These are phyloP conservation scores for Hemithea aestivaria DNA, from an alignment of 2,888 invertebrate genomes.

Conservation along the genomic window DNA sequence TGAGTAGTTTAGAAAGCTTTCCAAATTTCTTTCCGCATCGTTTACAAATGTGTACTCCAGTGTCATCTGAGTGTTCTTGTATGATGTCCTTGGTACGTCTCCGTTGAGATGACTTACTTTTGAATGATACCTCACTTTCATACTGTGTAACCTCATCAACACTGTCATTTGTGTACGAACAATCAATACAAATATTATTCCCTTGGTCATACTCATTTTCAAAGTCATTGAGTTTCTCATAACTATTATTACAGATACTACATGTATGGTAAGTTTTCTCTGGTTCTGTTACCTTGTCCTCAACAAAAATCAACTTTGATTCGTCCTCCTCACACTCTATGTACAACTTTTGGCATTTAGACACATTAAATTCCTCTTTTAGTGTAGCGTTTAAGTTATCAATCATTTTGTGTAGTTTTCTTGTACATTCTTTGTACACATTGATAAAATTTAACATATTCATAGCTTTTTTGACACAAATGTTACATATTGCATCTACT, in stretches of 20 bases:
- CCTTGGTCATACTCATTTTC: constrained; percentile 53
- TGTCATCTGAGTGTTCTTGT: constrained; percentile 41
- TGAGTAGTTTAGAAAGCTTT: constrained; percentile 47
- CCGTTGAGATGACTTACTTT: constrained; percentile 47
- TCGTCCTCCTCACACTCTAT: constrained; percentile 44
- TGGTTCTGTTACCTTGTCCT: constrained; percentile 25
- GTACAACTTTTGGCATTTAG: constrained; percentile 41
- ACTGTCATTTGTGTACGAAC: constrained; percentile 37
- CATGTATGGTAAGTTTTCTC: constrained; percentile 34
- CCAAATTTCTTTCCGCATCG: constrained; percentile 59
- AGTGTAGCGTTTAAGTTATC: constrained; percentile 43
- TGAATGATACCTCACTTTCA: constrained; percentile 31
- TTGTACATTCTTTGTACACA: constrained; percentile 41
- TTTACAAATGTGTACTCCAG: constrained; percentile 45
- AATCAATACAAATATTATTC: constrained; percentile 47
- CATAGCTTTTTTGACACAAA: constrained; percentile 48
- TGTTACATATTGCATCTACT: constrained; percentile 54
- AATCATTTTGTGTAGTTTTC: constrained; percentile 44
- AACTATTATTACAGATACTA: constrained; percentile 38
- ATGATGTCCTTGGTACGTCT: constrained; percentile 46
- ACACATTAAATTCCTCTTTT: constrained; percentile 32
- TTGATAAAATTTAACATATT: constrained; percentile 45
- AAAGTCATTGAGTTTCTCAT: constrained; percentile 35
- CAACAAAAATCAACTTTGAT: constrained; percentile 42
- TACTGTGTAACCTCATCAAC: constrained; percentile 39